Base-by-base conservation (phyloP, 2,888 invertebrate species). In the Ametastegia equiseti region DNA sequence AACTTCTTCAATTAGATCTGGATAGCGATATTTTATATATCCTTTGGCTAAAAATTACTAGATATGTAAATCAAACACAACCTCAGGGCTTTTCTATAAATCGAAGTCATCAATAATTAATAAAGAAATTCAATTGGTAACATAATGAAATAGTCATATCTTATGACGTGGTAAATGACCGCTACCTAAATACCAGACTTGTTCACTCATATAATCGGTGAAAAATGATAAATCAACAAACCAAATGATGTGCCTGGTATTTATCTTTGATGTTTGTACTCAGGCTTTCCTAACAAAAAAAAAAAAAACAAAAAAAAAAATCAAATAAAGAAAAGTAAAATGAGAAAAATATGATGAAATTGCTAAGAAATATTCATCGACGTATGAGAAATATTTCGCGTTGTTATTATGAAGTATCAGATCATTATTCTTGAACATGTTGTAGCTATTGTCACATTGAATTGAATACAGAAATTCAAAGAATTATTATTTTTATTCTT, bases 51-150 rank as follows among this genome's bases (percentile, higher is more conserved):
- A 50, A 7, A 73, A 73, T 9, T 73, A 73, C 50, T 75, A 73
- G 36, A 50, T 13, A 71, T 71, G 50, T 73, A 75, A 71, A 54
- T 11, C n/a, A 75, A 50, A 75, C 54, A 75, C 75, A 75, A 75
- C 75, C 54, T 36, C 54, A 19, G 11, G 15, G 23, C 75, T 75
- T 54, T 19, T n/a, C n/a, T n/a, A 23, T 45, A 36, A 33, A 54
- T 75, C 33, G 50, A 69, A 69, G 36, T 65, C 15, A 65, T 65
- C 11, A 45, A 71, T 45, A 50, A 75, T 50, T 19, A 11, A 19
- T 75, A 75, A 71, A 54, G 36, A 75, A n/a, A 75, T 75, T 36
- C 27, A 36, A 54, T 54, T 54, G 75, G 75, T 54, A 75, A 75
- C 75, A 54, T n/a, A 54, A 75, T 30, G 27, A 75, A 75, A 73